Evolutionary conservation across 1,140 invertebrate species (phyloP).

Genomic region (Meloidogyne floridensis): DNA sequence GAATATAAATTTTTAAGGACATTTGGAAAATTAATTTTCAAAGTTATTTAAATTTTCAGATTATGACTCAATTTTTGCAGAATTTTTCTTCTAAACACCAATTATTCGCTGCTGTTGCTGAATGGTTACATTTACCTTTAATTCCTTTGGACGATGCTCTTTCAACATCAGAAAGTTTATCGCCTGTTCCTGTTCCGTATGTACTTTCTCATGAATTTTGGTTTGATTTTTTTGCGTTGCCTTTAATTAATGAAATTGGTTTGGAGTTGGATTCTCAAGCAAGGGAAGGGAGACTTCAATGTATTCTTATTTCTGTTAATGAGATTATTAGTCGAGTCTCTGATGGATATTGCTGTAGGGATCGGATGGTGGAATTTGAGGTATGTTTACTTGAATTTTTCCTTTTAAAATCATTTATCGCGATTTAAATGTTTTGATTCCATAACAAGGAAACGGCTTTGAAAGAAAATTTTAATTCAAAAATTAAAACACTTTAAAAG

Average conservation of each 20-base stretch:
- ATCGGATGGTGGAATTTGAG: neutral
- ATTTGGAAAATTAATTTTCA: neutral
- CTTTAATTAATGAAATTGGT: neutral
- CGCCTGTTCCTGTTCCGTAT: neutral
- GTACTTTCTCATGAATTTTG: conserved; percentile 18
- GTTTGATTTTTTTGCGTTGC: conserved; percentile 17
- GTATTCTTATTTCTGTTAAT: neutral
- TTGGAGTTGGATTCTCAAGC: neutral
- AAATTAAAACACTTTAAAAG: neutral
- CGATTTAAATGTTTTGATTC: too few species aligned
- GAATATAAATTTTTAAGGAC: too few species aligned
- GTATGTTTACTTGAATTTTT: conserved; percentile 12
- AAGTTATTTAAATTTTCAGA: neutral
- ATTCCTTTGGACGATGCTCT: neutral
- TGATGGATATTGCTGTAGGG: neutral
- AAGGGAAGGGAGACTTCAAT: neutral
- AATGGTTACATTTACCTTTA: neutral
- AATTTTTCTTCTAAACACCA: neutral
- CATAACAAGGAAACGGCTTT: too few species aligned
- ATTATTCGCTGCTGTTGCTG: neutral
- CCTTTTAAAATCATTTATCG: too few species aligned
- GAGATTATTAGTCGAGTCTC: neutral
- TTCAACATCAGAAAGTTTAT: neutral
- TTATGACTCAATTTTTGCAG: neutral
- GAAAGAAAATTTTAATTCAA: neutral